These are phyloP conservation scores for Oceanodroma tethys DNA, from an alignment of 2,113 vertebrate species.

Conservation along the genomic window DNA sequence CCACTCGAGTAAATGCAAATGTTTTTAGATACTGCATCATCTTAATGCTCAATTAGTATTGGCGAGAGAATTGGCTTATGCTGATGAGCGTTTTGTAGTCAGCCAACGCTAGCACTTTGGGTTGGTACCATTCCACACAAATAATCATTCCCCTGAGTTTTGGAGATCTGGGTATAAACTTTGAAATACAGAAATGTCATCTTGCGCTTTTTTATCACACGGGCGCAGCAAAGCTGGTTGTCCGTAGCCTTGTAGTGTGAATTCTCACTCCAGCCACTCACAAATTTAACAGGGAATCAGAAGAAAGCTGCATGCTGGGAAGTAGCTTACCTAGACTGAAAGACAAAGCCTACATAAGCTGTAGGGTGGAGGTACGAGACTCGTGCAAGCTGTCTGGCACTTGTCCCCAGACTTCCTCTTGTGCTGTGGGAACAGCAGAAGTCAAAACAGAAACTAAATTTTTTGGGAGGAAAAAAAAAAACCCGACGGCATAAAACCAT, in stretches of 20 bases:
- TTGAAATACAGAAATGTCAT: neutral
- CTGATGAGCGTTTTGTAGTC: neutral
- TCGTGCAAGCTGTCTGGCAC: too few species aligned
- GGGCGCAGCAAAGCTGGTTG: neutral
- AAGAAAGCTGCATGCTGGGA: neutral
- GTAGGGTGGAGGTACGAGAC: neutral
- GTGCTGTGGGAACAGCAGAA: neutral
- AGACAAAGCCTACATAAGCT: rapidly evolving
- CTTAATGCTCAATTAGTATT: neutral
- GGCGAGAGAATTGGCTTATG: neutral
- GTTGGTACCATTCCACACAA: neutral
- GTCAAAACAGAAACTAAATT: neutral
- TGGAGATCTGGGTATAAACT: neutral
- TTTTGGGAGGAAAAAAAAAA: too few species aligned
- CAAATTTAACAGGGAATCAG: neutral
- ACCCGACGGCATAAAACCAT: neutral
- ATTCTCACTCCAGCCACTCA: neutral
- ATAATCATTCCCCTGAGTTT: neutral
- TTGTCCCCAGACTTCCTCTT: rapidly evolving
- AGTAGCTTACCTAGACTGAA: neutral
- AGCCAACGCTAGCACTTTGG: too few species aligned
- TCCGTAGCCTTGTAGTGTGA: neutral
- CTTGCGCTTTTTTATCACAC: neutral
- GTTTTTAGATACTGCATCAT: neutral
- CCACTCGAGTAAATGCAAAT: neutral